Conservation (phyloP, 2,113 vertebrate genomes). For the Hippocampus barbouri region DNA sequence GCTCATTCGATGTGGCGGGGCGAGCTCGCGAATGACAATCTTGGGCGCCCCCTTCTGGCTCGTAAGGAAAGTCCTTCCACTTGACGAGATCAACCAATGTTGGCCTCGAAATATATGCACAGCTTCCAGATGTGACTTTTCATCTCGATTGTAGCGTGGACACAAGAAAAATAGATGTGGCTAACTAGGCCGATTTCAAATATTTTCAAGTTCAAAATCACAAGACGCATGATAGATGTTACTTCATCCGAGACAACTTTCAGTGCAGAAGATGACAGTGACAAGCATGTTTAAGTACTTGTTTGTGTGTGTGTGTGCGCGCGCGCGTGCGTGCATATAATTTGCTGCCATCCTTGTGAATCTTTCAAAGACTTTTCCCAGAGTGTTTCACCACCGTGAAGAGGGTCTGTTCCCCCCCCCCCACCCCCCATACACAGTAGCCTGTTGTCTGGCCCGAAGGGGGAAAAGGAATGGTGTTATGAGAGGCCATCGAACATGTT, state of each 20-base stretch:
- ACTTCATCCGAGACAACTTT: too few relatives aligned
- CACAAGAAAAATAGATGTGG: neutral
- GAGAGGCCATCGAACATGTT: constrained; percentile 62
- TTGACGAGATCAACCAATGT: neutral
- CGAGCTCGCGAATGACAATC: constrained; percentile 37
- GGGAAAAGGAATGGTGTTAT: constrained; percentile 43
- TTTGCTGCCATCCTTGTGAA: constrained; percentile 6
- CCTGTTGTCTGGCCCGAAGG: constrained; percentile 59
- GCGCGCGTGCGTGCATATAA: too few relatives aligned
- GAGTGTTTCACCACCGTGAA: constrained; percentile 20
- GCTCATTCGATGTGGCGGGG: neutral
- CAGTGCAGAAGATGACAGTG: too few relatives aligned
- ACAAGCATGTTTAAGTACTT: too few relatives aligned
- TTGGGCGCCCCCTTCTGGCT: constrained; percentile 67
- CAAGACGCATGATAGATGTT: neutral
- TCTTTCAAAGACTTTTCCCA: constrained; percentile 43
- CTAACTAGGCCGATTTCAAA: neutral
- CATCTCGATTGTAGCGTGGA: neutral
- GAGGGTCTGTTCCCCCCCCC: constrained; percentile 37
- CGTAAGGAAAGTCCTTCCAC: neutral
- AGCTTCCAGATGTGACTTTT: neutral
- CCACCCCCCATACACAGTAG: constrained; percentile 57
- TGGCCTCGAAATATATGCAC: neutral
- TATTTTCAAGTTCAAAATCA: neutral
- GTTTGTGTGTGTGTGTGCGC: too few relatives aligned